A percentile compares a stretch with the other conserved stretches of the same genome.
These are phyloP conservation scores for Tetraneura akinire DNA, from an alignment of 1,140 invertebrate genomes.

Conservation along the genomic window DNA sequence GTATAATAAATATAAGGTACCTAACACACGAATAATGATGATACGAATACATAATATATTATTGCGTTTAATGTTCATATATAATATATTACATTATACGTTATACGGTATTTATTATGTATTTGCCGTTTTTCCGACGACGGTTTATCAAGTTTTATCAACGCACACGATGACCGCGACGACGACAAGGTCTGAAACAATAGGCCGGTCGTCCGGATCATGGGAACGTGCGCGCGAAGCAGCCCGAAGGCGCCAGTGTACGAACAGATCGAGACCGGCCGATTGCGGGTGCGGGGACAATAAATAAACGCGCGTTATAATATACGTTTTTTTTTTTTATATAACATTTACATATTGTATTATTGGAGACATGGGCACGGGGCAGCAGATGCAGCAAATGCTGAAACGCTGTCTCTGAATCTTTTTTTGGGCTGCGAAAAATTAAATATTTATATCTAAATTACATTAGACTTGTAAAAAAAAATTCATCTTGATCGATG, in stretches of 20 bases:
- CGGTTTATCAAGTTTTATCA: background rate
- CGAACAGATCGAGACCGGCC: conserved; percentile 22
- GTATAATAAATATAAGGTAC: no score
- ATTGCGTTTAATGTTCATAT: no score
- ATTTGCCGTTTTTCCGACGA: conserved; percentile 16
- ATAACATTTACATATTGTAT: background rate
- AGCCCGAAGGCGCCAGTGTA: conserved; percentile 34
- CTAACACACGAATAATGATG: no score
- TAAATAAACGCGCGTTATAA: conserved; percentile 38
- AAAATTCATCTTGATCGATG: no score
- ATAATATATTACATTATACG: no score
- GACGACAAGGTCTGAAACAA: conserved; percentile 32
- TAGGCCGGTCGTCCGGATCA: background rate
- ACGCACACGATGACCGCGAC: background rate
- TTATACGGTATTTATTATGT: no score
- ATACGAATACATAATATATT: no score
- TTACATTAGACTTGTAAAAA: no score
- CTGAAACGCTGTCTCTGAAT: no score
- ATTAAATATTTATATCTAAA: no score
- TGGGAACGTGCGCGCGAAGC: background rate
- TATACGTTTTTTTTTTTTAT: background rate
- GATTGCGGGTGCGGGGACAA: conserved; percentile 8
- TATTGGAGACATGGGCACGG: conserved; percentile 24
- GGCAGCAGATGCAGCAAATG: no score
- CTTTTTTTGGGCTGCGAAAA: no score